Base-by-base conservation (phyloP, 2,113 vertebrate genomes). In the Phaethornis superciliosus region DNA sequence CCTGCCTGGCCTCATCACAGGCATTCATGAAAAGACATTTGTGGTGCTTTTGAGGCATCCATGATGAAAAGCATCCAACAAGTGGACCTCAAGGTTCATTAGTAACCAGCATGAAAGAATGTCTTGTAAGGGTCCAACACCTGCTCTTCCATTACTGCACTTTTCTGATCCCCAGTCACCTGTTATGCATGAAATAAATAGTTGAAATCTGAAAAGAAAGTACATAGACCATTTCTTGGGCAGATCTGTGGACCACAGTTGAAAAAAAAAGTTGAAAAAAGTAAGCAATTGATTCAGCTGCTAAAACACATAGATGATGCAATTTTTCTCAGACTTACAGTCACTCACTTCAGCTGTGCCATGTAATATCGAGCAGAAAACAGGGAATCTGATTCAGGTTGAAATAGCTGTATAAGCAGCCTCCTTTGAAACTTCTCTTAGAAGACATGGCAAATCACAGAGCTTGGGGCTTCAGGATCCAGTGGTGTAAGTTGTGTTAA, bases 281-380 rank as follows among this genome's bases (percentile, higher is more conserved):
- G 20, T 17, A 49, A 54, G 21, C 20, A 23, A 26, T 12, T 78
- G 55, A 56, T 9, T 10, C 49, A 79, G 18, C 18, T 82, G 62
- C 44, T 30, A 65, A 46, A 82, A n/a, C 14, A 65, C 0, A 0
- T 13, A 40, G 13, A 11, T 24, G 62, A 47, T 1, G 3, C 4
- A 33, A 14, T 64, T 95, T 82, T 88, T 70, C 32, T 88, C 6
- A 22, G 47, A 13, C 15, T 82, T 54, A 8, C 1, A 35, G 62
- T 23, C 56, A 22, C 10, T 59, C 16, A 35, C 23, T 68, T 76
- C 40, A 76, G 23, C 60, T 60, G 65, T 3, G 7, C 4, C 26
- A 8, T 33, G 42, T 5, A 47, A 21, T 8, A 51, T 0, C 1
- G 46, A 77, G 13, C 35, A 52, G 22, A 23, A 62, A 71, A 44